These are phyloP conservation scores for Athene noctua DNA, from an alignment of 2,113 vertebrate species.

Conservation along the genomic window DNA sequence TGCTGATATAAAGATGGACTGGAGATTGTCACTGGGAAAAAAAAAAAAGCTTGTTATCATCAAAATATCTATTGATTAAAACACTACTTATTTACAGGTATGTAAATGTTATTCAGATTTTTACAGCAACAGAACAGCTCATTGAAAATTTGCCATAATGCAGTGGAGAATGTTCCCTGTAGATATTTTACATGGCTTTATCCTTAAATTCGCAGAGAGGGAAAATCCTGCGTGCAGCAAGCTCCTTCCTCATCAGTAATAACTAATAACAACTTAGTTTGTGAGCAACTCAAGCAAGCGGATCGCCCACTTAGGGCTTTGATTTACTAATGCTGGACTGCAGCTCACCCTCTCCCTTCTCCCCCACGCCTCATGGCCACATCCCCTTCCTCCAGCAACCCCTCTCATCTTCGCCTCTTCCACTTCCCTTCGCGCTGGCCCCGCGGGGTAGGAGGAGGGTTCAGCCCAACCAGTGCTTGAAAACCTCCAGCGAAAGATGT, in stretches of 20 bases:
- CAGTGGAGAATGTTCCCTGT: background rate
- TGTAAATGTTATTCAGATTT: background rate
- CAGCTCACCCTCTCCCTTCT: background rate
- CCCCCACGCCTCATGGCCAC: background rate
- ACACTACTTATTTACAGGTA: background rate
- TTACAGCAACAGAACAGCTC: background rate
- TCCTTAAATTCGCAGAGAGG: background rate
- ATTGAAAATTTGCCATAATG: background rate
- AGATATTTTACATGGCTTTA: background rate
- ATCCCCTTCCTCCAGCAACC: rapidly evolving
- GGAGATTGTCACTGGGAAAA: background rate
- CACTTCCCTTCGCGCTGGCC: rapidly evolving
- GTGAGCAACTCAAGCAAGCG: background rate
- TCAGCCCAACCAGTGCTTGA: rapidly evolving
- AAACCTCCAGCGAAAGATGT: background rate
- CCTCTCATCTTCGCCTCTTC: too few relatives aligned
- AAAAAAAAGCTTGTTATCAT: background rate
- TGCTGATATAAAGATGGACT: background rate
- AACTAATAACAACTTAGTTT: background rate
- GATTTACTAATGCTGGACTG: background rate
- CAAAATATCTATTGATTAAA: background rate
- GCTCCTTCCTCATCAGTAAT: background rate
- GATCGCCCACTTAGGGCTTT: background rate
- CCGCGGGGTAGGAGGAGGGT: background rate
- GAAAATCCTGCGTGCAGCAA: rapidly evolving